A percentile compares a stretch with the other conserved stretches of the same genome.
Conservation (phyloP, 2,888 invertebrate species). For the Noctua pronuba region DNA sequence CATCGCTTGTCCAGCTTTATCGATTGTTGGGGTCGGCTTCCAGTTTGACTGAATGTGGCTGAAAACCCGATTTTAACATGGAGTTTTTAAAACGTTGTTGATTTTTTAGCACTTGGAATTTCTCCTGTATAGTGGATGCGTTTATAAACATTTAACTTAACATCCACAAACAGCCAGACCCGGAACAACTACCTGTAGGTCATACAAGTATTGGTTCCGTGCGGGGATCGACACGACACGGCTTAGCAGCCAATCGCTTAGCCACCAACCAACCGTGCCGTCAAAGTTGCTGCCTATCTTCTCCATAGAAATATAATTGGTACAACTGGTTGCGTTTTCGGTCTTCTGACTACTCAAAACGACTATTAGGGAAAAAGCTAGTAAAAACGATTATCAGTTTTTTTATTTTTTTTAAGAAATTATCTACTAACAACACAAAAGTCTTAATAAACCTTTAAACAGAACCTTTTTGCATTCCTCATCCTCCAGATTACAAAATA, state of each 20-base stretch:
- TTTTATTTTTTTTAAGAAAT: not conserved
- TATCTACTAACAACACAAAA: not conserved
- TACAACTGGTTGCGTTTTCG: no score
- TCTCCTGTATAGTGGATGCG: not conserved
- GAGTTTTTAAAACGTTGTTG: no score
- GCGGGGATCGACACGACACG: no score
- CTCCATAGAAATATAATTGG: not conserved
- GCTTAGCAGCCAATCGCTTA: no score
- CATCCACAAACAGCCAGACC: not conserved
- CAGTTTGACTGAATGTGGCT: not conserved
- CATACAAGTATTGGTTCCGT: no score
- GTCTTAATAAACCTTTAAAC: not conserved
- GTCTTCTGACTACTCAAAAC: not conserved
- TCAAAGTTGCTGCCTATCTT: not conserved
- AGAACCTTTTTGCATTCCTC: not conserved
- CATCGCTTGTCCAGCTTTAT: accelerated
- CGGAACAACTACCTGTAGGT: no score
- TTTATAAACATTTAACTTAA: not conserved
- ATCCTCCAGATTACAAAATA: not conserved
- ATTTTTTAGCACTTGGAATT: no score
- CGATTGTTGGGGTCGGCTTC: not conserved
- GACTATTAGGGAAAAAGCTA: not conserved
- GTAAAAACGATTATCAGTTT: not conserved
- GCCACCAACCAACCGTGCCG: not conserved
- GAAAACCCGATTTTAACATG: not conserved